phyloP scores from a whole-genome alignment of 2,113 vertebrate species.

The Symphodus melops region DNA sequence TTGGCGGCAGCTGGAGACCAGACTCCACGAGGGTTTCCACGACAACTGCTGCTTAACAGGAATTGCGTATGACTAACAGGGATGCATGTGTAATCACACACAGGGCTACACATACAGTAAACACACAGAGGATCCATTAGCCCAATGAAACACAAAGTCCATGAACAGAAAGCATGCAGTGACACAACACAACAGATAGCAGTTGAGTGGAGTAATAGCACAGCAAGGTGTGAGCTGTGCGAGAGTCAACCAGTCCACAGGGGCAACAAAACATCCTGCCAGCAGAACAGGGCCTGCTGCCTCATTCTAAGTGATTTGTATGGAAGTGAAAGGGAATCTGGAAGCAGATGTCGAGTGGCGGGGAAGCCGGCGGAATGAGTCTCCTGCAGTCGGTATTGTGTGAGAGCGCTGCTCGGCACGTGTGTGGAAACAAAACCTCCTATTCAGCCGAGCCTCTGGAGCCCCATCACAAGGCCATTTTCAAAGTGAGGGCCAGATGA shows the following conservation, averaged over 20 bases:
- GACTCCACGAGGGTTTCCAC: slow-evolving; percentile 62
- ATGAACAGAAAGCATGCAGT: background rate
- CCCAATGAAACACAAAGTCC: slow-evolving; percentile 3
- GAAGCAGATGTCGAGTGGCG: slow-evolving; percentile 60
- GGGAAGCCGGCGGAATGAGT: slow-evolving; percentile 31
- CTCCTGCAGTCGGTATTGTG: slow-evolving; percentile 55
- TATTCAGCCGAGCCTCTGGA: slow-evolving; percentile 41
- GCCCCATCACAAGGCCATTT: slow-evolving; percentile 28
- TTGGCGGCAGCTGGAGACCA: slow-evolving; percentile 64
- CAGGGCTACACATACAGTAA: slow-evolving; percentile 6
- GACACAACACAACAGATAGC: slow-evolving; percentile 9
- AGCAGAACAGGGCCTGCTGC: slow-evolving; percentile 26
- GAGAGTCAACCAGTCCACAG: slow-evolving; percentile 2
- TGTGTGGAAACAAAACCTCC: slow-evolving; percentile 60
- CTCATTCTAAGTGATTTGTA: slow-evolving; percentile 42
- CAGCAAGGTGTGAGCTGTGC: slow-evolving; percentile 10
- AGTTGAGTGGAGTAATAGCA: slow-evolving; percentile 16
- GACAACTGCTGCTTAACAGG: slow-evolving; percentile 50
- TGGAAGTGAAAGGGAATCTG: slow-evolving; percentile 65
- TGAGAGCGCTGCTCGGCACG: slow-evolving; percentile 31
- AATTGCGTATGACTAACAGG: slow-evolving; percentile 23
- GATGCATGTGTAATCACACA: slow-evolving; percentile 16
- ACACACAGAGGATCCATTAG: slow-evolving; percentile 24
- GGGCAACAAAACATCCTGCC: slow-evolving; percentile 18
- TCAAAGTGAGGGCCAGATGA: slow-evolving; percentile 17